These are phyloP conservation scores for Pseudorhombus dupliciocellatus DNA, from an alignment of 2,113 vertebrate species.

Conservation along the genomic window DNA sequence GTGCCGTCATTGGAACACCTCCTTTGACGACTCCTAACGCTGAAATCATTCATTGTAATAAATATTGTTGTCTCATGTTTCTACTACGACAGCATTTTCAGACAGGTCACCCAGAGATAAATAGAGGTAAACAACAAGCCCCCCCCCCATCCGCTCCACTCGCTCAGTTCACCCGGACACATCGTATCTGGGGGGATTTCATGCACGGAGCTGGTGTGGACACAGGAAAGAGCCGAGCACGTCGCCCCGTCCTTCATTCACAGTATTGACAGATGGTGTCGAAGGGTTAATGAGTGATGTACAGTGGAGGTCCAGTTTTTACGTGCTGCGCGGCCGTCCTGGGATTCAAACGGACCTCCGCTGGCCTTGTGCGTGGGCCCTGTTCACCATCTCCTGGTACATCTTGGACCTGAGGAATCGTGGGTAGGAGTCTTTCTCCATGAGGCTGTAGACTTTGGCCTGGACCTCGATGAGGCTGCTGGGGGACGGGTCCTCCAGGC, in stretches of 20 bases:
- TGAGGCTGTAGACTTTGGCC: conserved; percentile 92
- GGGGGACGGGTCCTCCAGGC: conserved; percentile 88
- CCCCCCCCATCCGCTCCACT: conserved; percentile 4
- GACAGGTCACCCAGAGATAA: conserved; percentile 17
- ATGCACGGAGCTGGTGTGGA: conserved; percentile 65
- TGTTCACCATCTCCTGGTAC: conserved; percentile 93
- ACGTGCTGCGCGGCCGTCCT: background rate
- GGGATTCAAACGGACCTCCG: conserved; percentile 86
- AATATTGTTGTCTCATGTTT: conserved; percentile 2
- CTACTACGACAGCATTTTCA: background rate
- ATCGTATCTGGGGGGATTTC: conserved; percentile 32
- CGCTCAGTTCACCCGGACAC: conserved; percentile 16
- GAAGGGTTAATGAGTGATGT: conserved; percentile 38
- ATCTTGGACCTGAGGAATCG: conserved; percentile 96
- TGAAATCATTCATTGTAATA: background rate
- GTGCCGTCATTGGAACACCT: no score
- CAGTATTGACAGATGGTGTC: conserved; percentile 64
- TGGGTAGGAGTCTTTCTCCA: conserved; percentile 99
- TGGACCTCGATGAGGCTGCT: conserved; percentile 92
- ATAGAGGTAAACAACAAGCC: conserved; percentile 23
- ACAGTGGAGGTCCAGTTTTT: conserved; percentile 41
- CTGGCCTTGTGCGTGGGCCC: conserved; percentile 83
- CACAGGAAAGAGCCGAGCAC: conserved; percentile 52
- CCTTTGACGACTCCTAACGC: background rate
- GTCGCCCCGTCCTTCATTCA: conserved; percentile 54